Percentiles rank a stretch among this genome's conserved stretches.
phyloP scores from a whole-genome alignment of 2,888 invertebrate genomes.

The Philonicus albiceps region DNA sequence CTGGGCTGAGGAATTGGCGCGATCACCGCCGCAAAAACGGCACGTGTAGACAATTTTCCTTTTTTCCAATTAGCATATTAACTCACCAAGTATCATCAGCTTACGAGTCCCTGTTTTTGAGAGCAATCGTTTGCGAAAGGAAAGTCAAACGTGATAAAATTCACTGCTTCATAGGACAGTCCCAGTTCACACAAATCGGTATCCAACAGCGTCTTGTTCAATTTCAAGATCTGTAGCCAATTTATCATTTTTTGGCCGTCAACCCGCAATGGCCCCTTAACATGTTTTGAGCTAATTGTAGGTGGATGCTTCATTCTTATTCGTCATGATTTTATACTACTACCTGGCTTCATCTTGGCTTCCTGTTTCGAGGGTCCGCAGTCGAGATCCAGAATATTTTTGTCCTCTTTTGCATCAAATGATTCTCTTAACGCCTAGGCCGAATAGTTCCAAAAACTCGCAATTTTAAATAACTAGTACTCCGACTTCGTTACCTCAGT shows the following conservation, averaged over 20 bases:
- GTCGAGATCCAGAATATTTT: too few species aligned
- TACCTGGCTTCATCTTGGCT: too few species aligned
- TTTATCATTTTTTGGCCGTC: too few species aligned
- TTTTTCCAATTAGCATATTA: background rate
- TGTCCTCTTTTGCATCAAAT: too few species aligned
- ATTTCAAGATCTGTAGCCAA: too few species aligned
- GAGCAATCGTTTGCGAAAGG: background rate
- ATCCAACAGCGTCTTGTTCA: too few species aligned
- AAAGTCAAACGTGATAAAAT: background rate
- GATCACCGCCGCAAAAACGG: background rate
- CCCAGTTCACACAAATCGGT: background rate
- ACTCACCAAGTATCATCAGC: background rate
- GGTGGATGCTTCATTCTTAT: background rate
- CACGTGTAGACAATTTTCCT: background rate
- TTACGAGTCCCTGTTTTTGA: background rate
- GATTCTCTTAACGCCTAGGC: too few species aligned
- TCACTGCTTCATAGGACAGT: background rate
- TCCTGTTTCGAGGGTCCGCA: too few species aligned
- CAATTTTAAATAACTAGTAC: too few species aligned
- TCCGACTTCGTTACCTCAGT: too few species aligned
- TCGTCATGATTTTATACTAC: background rate
- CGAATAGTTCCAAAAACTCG: too few species aligned
- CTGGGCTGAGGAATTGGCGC: background rate
- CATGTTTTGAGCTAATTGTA: background rate
- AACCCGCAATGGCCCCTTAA: background rate